A percentile compares a stretch with the other conserved stretches of the same genome.
Conservation (phyloP, 2,113 vertebrate species). For the Corvus hawaiiensis region DNA sequence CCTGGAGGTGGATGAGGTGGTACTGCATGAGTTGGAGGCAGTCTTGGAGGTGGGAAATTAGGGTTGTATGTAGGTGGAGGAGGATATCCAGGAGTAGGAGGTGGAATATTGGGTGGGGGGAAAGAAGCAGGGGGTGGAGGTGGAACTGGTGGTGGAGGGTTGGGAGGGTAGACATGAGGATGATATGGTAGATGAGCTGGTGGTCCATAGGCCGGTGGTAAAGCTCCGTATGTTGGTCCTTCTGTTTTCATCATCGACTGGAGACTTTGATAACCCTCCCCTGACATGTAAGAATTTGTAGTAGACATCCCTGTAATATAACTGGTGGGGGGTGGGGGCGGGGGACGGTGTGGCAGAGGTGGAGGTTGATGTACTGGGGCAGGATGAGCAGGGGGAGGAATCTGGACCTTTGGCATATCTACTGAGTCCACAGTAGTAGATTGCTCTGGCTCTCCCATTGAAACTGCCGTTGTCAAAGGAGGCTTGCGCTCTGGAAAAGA, state of each 20-base stretch:
- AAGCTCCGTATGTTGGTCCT: slow-evolving; percentile 82
- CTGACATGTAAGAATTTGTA: slow-evolving; percentile 95
- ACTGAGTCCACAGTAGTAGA: slow-evolving; percentile 70
- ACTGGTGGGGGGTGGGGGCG: slow-evolving; percentile 84
- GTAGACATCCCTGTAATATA: slow-evolving; percentile 95
- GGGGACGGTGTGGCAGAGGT: slow-evolving; percentile 87
- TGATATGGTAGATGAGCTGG: slow-evolving; percentile 86
- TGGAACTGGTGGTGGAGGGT: slow-evolving; percentile 74
- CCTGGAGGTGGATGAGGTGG: slow-evolving; percentile 81
- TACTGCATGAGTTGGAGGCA: slow-evolving; percentile 83
- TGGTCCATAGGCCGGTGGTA: slow-evolving; percentile 86
- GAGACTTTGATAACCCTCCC: slow-evolving; percentile 91
- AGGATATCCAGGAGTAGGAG: slow-evolving; percentile 83
- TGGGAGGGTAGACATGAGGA: slow-evolving; percentile 80
- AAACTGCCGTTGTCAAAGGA: slow-evolving; percentile 73
- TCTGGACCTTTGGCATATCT: slow-evolving; percentile 81
- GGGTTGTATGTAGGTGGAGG: slow-evolving; percentile 86
- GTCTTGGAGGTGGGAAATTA: slow-evolving; percentile 82
- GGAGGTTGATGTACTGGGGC: slow-evolving; percentile 89
- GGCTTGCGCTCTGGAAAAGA: slow-evolving; percentile 84
- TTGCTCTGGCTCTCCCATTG: slow-evolving; percentile 76
- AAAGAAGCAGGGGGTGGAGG: slow-evolving; percentile 72
- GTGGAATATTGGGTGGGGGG: slow-evolving; percentile 80
- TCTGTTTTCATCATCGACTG: slow-evolving; percentile 99
- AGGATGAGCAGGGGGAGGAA: slow-evolving; percentile 86